Conservation (phyloP, 2,888 invertebrate species). For the Alloscopus bannaensis region DNA sequence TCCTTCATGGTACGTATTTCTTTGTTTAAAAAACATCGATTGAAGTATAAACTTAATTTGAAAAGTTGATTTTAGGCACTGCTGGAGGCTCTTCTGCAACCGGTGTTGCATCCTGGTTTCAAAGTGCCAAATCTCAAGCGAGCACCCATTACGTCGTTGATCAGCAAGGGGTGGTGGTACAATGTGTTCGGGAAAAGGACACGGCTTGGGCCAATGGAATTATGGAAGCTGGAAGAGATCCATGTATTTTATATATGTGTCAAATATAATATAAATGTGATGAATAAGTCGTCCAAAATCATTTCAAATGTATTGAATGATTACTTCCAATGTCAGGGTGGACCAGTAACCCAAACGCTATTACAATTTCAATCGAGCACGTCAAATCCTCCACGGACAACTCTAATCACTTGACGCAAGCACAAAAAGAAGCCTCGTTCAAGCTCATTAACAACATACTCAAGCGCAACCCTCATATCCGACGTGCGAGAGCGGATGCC, state of each 20-base stretch:
- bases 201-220: constrained; percentile 70
- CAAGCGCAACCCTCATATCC: constrained; percentile 60
- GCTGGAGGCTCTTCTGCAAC: constrained; percentile 67
- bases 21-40: not conserved
- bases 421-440: constrained; percentile 64
- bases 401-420: constrained; percentile 62
- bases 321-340: constrained; percentile 61
- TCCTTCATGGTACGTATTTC: constrained; percentile 56
- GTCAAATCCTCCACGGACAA: constrained; percentile 67
- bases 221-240: constrained; percentile 68
- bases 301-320: too few species aligned
- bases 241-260: constrained; percentile 55
- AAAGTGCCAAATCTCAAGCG: constrained; percentile 61
- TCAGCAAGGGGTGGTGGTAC: constrained; percentile 66
- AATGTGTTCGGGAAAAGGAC: constrained; percentile 62
- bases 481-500: constrained; percentile 57
- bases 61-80: constrained; percentile 48
- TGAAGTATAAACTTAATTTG: constrained; percentile 2
- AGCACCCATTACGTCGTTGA: constrained; percentile 68
- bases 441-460: constrained; percentile 65
- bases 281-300: not conserved
- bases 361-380: constrained; percentile 68
- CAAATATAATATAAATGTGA: not conserved
- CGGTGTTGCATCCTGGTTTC: constrained; percentile 67
- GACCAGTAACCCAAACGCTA: constrained; percentile 57